phyloP scores from a whole-genome alignment of 2,797 vertebrate species.

The Chlorospingus flavigularis region DNA sequence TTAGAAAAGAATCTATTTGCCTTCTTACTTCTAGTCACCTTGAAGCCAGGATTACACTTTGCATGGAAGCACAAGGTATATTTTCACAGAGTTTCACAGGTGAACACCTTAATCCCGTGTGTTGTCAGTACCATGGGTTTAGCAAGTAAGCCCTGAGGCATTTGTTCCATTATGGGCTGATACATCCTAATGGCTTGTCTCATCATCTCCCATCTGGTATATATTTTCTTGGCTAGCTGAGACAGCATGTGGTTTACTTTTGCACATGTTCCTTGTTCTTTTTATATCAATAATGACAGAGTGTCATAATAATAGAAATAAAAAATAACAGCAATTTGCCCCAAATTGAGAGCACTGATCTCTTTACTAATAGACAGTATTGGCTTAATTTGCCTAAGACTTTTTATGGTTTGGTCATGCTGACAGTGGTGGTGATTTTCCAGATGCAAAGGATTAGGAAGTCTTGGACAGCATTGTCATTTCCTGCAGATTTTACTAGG shows the following conservation, averaged over 20 bases:
- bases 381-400: background rate
- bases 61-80: background rate
- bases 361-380: background rate
- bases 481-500: background rate
- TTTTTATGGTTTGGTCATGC: background rate
- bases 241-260: conserved; percentile 51
- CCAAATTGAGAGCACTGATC: background rate
- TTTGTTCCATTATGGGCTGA: background rate
- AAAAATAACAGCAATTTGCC: background rate
- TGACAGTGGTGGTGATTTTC: background rate
- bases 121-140: background rate
- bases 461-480: background rate
- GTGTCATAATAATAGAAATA: conserved; percentile 33
- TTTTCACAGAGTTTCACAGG: background rate
- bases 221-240: conserved; percentile 52
- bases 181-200: background rate
- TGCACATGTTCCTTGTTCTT: conserved; percentile 56
- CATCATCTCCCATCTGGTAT: conserved; percentile 45
- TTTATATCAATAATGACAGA: conserved; percentile 58
- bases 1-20: background rate
- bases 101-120: background rate
- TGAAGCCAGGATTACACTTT: background rate
- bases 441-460: background rate
- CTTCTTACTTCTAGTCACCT: background rate
- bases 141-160: background rate